A percentile compares a stretch with the other conserved stretches of the same genome.
Evolutionary conservation across 2,888 invertebrate genomes (phyloP).

Genomic region (Alloscopus bannaensis): DNA sequence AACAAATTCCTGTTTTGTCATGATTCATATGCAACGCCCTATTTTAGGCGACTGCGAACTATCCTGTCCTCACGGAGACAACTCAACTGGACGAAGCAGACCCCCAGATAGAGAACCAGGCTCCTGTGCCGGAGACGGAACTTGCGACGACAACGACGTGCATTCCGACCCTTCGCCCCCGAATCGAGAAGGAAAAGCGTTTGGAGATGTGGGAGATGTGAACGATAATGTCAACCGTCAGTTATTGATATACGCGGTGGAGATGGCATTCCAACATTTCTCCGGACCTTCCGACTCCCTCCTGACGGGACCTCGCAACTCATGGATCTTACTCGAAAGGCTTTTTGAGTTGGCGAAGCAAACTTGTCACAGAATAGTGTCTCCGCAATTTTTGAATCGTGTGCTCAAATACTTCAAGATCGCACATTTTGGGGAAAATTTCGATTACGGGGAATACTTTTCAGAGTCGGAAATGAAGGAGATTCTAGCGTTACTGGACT

Average conservation of each 20-base stretch:
- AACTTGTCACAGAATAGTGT: constrained; percentile 32
- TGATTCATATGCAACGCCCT: background rate
- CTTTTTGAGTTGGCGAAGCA: constrained; percentile 54
- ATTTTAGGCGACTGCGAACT: constrained; percentile 16
- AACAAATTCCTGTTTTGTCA: background rate
- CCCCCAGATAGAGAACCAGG: too few relatives aligned
- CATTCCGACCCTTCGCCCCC: background rate
- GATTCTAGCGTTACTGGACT: constrained; percentile 27
- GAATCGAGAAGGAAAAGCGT: constrained; percentile 13
- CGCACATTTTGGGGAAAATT: constrained; percentile 52
- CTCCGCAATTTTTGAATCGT: constrained; percentile 19
- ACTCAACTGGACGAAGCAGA: too few relatives aligned
- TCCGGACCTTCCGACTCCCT: constrained; percentile 15
- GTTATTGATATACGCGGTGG: constrained; percentile 31
- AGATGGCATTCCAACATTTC: constrained; percentile 39
- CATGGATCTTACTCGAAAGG: constrained; percentile 42
- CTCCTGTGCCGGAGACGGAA: too few relatives aligned
- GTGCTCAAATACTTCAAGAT: constrained; percentile 52
- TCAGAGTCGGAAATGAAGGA: constrained; percentile 34
- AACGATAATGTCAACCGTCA: constrained; percentile 43
- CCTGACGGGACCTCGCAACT: constrained; percentile 27
- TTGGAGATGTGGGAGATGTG: constrained; percentile 43
- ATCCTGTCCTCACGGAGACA: background rate
- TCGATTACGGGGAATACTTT: constrained; percentile 50
- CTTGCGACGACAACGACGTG: background rate